Conservation (phyloP, 1,140 invertebrate species). For the Eupeodes corollae region DNA sequence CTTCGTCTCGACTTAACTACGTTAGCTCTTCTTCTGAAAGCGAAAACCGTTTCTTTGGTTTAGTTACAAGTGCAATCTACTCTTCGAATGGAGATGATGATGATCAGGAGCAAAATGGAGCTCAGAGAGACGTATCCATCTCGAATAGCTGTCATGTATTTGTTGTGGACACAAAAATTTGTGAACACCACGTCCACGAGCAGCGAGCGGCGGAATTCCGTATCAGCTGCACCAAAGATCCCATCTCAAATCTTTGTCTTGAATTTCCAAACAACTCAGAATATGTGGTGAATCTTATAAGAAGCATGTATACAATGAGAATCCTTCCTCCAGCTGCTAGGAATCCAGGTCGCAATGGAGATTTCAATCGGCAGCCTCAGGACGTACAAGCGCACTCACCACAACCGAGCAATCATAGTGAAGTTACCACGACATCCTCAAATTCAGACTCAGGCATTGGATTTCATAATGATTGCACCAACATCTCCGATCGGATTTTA, state of each 20-base stretch:
- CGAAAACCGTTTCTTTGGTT: constrained; percentile 82
- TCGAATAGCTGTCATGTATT: constrained; percentile 93
- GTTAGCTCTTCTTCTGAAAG: constrained; percentile 82
- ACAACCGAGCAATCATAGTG: constrained; percentile 68
- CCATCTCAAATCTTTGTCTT: constrained; percentile 56
- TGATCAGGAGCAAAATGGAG: constrained; percentile 17
- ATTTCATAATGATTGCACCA: constrained; percentile 74
- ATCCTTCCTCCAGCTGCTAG: constrained; percentile 27
- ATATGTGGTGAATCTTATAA: constrained; percentile 64
- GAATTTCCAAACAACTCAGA: constrained; percentile 86
- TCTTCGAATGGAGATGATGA: constrained; percentile 35
- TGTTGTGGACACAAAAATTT: constrained; percentile 75
- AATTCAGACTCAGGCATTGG: constrained; percentile 93
- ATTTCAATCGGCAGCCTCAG: constrained; percentile 5
- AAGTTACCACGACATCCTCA: constrained; percentile 74
- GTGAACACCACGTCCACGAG: constrained; percentile 68
- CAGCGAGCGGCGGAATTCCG: constrained; percentile 65
- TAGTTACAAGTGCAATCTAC: constrained; percentile 68
- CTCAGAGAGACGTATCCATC: constrained; percentile 35
- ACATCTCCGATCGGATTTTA: constrained; percentile 68
- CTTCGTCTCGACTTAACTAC: constrained; percentile 73
- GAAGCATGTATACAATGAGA: constrained; percentile 53
- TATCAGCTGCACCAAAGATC: constrained; percentile 61
- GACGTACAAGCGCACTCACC: constrained; percentile 52
- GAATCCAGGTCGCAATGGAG: constrained; percentile 4